Base-by-base conservation (phyloP, 2,797 vertebrate genomes). In the Linurgus olivaceus region DNA sequence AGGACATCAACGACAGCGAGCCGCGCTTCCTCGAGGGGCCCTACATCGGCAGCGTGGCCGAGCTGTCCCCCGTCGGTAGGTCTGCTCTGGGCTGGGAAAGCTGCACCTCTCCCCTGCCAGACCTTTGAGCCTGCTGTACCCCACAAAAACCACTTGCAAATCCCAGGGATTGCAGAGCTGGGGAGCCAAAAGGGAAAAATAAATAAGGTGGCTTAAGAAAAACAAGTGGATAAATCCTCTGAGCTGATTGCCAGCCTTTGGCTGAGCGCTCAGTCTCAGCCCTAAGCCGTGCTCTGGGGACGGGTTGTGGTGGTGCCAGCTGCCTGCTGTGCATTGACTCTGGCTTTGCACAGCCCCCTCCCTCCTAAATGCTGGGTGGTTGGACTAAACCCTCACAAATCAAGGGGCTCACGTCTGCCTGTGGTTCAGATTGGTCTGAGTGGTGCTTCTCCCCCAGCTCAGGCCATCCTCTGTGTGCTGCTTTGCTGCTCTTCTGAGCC, bases 1-100 rank as follows among this genome's bases (percentile, higher is more conserved):
- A 99, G 97, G 99, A 99, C 97, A 99, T 99, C 98, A 99, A 99
- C 2, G 99, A 99, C 98, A 99, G 99, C 0, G 99, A 99, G 93
- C 99, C 99, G 13, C 99, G 99, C 94, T 99, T 99, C 97, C 98
- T 99, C 94, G 99, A 99, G 42, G 99, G 99, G 25, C 99, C 99
- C 13, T 99, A 99, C 93, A 99, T 99, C 1, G 99, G 99, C 96
- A 99, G 99, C 1, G 99, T 99, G 96, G 98, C 99, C 0, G 99
- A 99, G 95, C 98, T 99, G 66, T 99, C 99, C 7, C 99, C 99
- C 10, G 90, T 99, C 68, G 99, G 99, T 99, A 98, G 98, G 98
- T 95, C 23, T 72, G 26, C 25, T 33, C 33, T 14, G 82, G 47
- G 38, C 0, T 42, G 84, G 63, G 47, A 52, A 91, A 25, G 61